Conservation (phyloP, 2,888 invertebrate species). For the Cephalotes varians region DNA sequence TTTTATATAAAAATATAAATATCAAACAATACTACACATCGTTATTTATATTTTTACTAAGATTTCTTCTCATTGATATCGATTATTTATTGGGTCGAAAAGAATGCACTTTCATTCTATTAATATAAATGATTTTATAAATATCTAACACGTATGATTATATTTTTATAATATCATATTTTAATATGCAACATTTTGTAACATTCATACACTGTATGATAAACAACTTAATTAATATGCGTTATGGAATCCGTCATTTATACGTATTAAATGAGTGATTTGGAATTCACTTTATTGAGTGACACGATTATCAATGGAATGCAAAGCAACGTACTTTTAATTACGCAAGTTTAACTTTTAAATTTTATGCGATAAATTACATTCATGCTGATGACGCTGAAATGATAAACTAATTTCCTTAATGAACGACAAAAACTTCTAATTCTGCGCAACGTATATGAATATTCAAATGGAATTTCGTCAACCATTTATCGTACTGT, state of each 20-base stretch:
- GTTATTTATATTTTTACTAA: not conserved
- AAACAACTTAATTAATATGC: constrained; percentile 44
- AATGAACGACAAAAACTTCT: constrained; percentile 33
- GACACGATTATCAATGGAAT: constrained; percentile 31
- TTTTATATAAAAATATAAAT: not conserved
- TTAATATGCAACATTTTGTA: constrained; percentile 20
- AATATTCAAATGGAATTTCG: constrained; percentile 17
- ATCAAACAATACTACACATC: not conserved
- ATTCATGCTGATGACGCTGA: constrained; percentile 12
- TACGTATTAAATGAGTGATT: constrained; percentile 26
- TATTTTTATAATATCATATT: not conserved
- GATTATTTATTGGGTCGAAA: not conserved
- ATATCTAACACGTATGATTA: not conserved
- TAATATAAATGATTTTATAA: constrained; percentile 14
- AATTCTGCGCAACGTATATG: constrained; percentile 4
- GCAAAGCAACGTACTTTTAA: constrained; percentile 36
- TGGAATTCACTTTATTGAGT: constrained; percentile 36
- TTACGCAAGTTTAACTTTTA: constrained; percentile 35
- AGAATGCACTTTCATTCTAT: not conserved
- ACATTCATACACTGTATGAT: constrained; percentile 13
- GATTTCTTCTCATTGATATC: not conserved
- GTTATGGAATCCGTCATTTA: constrained; percentile 16
- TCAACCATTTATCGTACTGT: not conserved
- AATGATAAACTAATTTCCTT: constrained; percentile 37
- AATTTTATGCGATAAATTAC: constrained; percentile 26